Percentiles rank a stretch among this genome's conserved stretches.
Evolutionary conservation across 2,797 vertebrate species (phyloP).

Genomic region (Esox lucius): DNA sequence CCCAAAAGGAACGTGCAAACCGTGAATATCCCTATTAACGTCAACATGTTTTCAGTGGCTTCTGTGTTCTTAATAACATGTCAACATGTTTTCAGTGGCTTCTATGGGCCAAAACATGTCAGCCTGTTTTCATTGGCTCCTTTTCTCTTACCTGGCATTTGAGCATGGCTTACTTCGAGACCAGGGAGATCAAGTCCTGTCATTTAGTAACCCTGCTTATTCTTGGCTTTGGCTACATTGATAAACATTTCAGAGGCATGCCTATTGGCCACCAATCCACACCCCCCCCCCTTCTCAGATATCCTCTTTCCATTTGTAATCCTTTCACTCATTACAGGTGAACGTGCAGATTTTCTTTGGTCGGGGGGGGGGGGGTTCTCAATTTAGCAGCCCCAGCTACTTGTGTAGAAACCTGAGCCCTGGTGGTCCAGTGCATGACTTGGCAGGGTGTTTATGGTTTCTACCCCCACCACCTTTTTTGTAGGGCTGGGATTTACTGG

Average conservation of each 20-base stretch:
- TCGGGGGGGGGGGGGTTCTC: slow-evolving; percentile 18
- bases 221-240: neutral
- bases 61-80: no score
- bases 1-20: no score
- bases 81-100: no score
- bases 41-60: no score
- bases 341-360: slow-evolving; percentile 18
- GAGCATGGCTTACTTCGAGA: neutral
- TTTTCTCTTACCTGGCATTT: neutral
- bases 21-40: no score
- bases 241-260: neutral
- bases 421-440: slow-evolving; percentile 26
- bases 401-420: slow-evolving; percentile 45
- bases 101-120: neutral
- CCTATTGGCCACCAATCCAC: neutral
- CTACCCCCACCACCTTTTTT: neutral
- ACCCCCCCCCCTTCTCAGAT: neutral
- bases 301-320: neutral
- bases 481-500: neutral
- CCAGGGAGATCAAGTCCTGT: neutral
- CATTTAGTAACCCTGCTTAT: neutral
- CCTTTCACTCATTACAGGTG: slow-evolving; percentile 14
- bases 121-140: neutral
- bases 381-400: slow-evolving; percentile 32
- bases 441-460: slow-evolving; percentile 14